Base-by-base conservation (phyloP, 2,888 invertebrate species). In the Venustoraphidia nigricollis region DNA sequence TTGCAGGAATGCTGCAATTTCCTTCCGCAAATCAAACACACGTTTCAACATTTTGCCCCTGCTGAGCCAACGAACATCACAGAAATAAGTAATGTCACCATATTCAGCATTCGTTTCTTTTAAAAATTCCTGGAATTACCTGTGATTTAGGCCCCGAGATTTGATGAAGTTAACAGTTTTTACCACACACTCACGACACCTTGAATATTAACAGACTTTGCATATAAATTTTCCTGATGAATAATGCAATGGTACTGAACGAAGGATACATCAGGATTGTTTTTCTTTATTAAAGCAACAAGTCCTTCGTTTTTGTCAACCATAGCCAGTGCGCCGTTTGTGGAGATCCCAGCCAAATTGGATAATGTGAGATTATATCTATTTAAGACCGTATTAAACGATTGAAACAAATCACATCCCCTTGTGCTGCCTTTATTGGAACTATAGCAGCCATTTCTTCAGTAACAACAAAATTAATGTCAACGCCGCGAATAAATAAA, bases 231-330 rank as follows among this genome's bases (percentile, higher is more conserved):
- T 52, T 55, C 50, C 51, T 55, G 55, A 50, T 55, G 53, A 45
- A 55, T 52, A 41, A 54, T 57, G 53, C 56, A 57, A 50, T 57
- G 56, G 51, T 55, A 54, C 38, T 38, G n/a, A 10, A 52, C 44
- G 42, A 52, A 41, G 40, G 48, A 38, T 41, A 45, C 43, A 45
- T 37, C 47, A 36, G 52, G 43, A 48, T 48, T 47, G 43, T 51
- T 52, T 49, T 44, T 51, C 27, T 49, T 17, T 48, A 41, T 41
- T 46, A 47, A 44, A 34, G 46, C 40, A 34, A 51, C 48, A 36
- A 52, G 44, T 44, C 50, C 50, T 40, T 46, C 36, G 46, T 46
- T 50, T 53, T 46, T 50, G n/a, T 52, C 50, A 46, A 51, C 36
- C 51, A 51, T 54, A 10, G 51, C 46, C 14, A 49, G 51, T 49